Percentiles rank a stretch among this genome's conserved stretches.
These are phyloP conservation scores for Laticauda laticaudata DNA, from an alignment of 2,113 vertebrate genomes.

Conservation along the genomic window DNA sequence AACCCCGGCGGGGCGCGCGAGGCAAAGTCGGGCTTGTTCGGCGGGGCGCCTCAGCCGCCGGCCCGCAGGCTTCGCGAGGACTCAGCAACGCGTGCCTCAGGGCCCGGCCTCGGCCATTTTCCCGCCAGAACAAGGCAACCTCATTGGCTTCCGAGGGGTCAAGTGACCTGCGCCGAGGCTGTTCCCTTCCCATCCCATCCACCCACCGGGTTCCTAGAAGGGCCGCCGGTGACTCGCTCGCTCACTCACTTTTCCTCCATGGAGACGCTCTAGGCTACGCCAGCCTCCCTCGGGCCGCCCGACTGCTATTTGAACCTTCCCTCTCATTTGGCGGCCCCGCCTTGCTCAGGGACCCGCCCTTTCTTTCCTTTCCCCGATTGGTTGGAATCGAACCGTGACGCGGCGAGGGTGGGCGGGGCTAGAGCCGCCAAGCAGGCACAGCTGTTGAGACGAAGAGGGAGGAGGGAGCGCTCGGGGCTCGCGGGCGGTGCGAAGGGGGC, in stretches of 20 bases:
- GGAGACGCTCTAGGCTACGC: background rate
- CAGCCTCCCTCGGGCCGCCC: fast-evolving
- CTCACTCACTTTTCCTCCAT: background rate
- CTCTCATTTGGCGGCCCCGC: background rate
- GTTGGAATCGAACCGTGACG: background rate
- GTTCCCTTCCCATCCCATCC: too few species aligned
- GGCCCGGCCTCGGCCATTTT: background rate
- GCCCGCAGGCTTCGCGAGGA: background rate
- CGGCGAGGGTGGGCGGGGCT: background rate
- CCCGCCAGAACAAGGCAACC: background rate
- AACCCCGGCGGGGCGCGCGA: too few species aligned
- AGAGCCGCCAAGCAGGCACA: background rate
- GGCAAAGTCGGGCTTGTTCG: background rate
- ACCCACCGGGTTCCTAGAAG: background rate
- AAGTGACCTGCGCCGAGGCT: background rate
- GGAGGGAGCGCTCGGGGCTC: too few species aligned
- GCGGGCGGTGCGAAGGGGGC: too few species aligned
- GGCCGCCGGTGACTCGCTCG: too few species aligned
- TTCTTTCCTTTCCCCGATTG: background rate
- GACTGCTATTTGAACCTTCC: background rate
- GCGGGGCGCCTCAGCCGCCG: background rate
- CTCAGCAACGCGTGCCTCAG: background rate
- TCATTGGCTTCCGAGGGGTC: background rate
- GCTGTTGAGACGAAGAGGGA: background rate
- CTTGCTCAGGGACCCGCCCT: background rate